These are phyloP conservation scores for Drosophila meridiana DNA, from an alignment of 2,888 invertebrate species.

Conservation along the genomic window DNA sequence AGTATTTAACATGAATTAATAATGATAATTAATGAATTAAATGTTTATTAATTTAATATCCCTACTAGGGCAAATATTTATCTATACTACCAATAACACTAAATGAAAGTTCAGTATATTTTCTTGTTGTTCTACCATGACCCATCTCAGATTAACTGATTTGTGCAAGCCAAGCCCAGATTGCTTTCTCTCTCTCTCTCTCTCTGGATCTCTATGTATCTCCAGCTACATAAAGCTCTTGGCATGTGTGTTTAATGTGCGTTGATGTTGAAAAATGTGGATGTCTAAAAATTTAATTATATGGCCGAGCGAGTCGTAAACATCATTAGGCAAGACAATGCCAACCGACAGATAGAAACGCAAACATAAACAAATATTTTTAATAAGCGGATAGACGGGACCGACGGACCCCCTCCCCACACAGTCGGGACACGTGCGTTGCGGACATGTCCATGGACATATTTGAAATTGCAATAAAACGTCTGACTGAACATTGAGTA, in stretches of 20 bases:
- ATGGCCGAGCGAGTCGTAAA: slow-evolving; percentile 66
- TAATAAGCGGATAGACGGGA: slow-evolving; percentile 63
- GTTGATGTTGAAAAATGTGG: slow-evolving; percentile 43
- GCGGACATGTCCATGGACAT: slow-evolving; percentile 51
- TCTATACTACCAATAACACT: not conserved
- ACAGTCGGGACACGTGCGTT: slow-evolving; percentile 52
- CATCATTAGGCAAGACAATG: slow-evolving; percentile 62
- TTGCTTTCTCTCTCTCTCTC: no score
- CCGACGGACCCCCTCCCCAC: not conserved
- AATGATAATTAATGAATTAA: no score
- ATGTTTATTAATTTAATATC: no score
- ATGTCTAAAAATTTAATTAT: slow-evolving; percentile 65
- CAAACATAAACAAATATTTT: slow-evolving; percentile 68
- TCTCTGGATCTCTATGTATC: not conserved
- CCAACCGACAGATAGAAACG: slow-evolving; percentile 18
- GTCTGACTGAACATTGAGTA: slow-evolving; percentile 71
- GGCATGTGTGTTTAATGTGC: slow-evolving; percentile 40
- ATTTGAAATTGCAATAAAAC: slow-evolving; percentile 77
- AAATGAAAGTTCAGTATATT: not conserved
- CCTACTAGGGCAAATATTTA: not conserved
- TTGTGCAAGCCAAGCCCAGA: not conserved
- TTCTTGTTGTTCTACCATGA: not conserved
- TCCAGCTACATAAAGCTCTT: not conserved
- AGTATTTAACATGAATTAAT: no score
- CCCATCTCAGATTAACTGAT: not conserved